Evolutionary conservation across 2,113 vertebrate species (phyloP), one percentile per base, ranked within the genome.

Genomic region (Symphodus melops): DNA sequence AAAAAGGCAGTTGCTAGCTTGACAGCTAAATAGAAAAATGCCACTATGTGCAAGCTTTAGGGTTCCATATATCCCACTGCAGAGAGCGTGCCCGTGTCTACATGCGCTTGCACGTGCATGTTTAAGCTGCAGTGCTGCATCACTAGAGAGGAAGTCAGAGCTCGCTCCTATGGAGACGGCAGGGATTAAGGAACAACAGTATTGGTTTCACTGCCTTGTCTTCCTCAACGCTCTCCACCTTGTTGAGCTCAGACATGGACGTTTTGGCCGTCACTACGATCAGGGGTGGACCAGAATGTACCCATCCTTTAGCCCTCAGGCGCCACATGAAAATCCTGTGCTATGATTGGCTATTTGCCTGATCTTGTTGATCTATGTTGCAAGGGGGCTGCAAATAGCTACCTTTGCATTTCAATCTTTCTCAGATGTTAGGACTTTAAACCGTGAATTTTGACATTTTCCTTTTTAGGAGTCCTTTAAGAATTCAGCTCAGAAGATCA

Each of bases 161-260:
- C 71, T 59, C 25, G 72, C 58, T 84, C 70, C 70, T 66, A 44
- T 36, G 73, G 55, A 71, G 76, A 72, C 41, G 65, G 62, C 54
- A 20, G 60, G 81, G 82, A 84, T 76, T 74, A 77, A 58, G 56
- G 73, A 74, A 28, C 55, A 20, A 48, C n/a, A 69, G 88, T 88
- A 89, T 89, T 90, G 87, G 88, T 85, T 84, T 86, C 83, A 55
- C 42, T 78, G 78, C 79, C 68, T 58, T 6, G 16, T 57, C 49
- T 83, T 72, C 37, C 63, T 71, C 55, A 65, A 54, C n/a, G 33
- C 59, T 68, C 13, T 13, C 2, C 57, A 68, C 55, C 28, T 44
- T 28, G 37, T 54, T 16, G 9, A 2, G 13, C 54, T 56, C 51
- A 33, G 28, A 33, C 4, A 6, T 33, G 28, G 28, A 6, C 5